These are phyloP conservation scores for Atta texana DNA, from an alignment of 1,140 invertebrate genomes.

Conservation along the genomic window DNA sequence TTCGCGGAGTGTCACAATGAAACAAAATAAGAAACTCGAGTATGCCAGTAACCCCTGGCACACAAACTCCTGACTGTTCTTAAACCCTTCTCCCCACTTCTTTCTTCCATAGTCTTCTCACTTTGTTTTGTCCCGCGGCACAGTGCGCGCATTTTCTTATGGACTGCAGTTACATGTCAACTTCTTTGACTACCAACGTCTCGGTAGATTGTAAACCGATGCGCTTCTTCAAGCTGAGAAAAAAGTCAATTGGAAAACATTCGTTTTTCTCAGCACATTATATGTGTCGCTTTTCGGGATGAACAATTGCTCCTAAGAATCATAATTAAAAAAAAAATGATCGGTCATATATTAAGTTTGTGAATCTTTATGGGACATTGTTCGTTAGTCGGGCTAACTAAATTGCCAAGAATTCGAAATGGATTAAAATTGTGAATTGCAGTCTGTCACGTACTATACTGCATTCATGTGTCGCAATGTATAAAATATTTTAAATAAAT, in stretches of 20 bases:
- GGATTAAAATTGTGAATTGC: slow-evolving; percentile 26
- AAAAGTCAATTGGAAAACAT: slow-evolving; percentile 56
- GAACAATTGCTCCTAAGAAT: slow-evolving; percentile 33
- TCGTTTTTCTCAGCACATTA: slow-evolving; percentile 27
- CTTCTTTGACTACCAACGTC: slow-evolving; percentile 49
- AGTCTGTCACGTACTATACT: neutral
- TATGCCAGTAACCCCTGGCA: neutral
- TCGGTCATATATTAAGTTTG: slow-evolving; percentile 26
- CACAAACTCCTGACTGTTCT: slow-evolving; percentile 30
- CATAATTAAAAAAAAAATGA: neutral
- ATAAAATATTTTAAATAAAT: neutral
- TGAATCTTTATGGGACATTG: neutral
- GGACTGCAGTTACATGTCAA: slow-evolving; percentile 41
- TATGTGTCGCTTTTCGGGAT: slow-evolving; percentile 16
- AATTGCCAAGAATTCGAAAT: slow-evolving; percentile 2
- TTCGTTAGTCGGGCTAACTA: neutral
- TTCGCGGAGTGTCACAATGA: slow-evolving; percentile 58
- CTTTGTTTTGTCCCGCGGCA: slow-evolving; percentile 42
- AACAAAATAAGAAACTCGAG: slow-evolving; percentile 62
- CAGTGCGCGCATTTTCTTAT: slow-evolving; percentile 45
- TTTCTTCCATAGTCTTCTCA: slow-evolving; percentile 18
- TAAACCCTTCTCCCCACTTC: neutral
- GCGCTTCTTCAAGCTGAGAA: slow-evolving; percentile 41
- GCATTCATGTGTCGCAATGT: neutral
- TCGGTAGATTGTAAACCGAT: slow-evolving; percentile 53